A percentile compares a stretch with the other conserved stretches of the same genome.
phyloP scores from a whole-genome alignment of 1,140 invertebrate genomes.

The Akabosia matsudoensis region DNA sequence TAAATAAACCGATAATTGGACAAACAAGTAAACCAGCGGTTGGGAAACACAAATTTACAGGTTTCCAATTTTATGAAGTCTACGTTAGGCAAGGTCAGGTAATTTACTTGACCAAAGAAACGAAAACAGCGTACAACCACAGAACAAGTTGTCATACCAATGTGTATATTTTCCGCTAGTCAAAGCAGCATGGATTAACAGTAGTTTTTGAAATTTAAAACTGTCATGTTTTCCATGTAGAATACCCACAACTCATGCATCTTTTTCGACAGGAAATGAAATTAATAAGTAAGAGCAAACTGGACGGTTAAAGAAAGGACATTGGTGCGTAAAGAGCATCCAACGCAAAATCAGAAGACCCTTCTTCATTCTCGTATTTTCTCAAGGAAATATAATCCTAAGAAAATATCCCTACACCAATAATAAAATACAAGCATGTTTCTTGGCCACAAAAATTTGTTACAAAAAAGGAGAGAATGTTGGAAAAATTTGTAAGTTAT shows the following conservation, averaged over 20 bases:
- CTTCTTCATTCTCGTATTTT: not conserved
- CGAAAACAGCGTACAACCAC: too few species aligned
- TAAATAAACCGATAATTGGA: slow-evolving; percentile 12
- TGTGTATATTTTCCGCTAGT: too few species aligned
- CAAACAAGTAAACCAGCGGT: not conserved
- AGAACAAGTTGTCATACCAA: too few species aligned
- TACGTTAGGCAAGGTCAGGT: not conserved
- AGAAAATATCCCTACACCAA: not conserved
- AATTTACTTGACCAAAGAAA: too few species aligned
- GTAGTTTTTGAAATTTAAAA: too few species aligned
- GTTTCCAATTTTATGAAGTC: not conserved
- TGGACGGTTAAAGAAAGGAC: not conserved
- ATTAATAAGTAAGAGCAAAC: not conserved
- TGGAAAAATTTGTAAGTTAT: too few species aligned
- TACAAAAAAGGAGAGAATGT: not conserved
- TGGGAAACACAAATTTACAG: not conserved
- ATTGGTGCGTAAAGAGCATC: not conserved
- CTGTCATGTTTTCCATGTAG: too few species aligned
- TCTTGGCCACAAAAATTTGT: slow-evolving; percentile 15
- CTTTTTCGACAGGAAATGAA: not conserved
- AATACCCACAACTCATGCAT: too few species aligned
- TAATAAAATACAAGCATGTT: not conserved
- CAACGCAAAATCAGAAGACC: too few species aligned
- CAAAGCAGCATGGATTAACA: too few species aligned
- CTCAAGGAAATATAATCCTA: not conserved